phyloP scores from a whole-genome alignment of 2,797 vertebrate genomes.

The Gymnoscopelus braueri region DNA sequence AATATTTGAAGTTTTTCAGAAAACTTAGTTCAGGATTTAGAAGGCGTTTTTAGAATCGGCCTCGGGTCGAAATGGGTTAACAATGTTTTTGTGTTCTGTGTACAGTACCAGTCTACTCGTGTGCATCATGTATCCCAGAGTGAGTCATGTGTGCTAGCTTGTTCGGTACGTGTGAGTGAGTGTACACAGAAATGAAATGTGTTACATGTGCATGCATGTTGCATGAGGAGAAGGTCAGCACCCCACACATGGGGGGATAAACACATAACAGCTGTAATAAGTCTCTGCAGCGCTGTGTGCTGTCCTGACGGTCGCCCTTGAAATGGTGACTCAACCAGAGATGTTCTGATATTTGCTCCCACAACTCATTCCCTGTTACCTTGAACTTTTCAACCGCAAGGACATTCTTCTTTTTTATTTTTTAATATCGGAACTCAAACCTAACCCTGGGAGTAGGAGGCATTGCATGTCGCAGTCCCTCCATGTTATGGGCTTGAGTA shows the following conservation, averaged over 20 bases:
- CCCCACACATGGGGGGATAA: conserved; percentile 49
- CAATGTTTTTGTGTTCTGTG: not conserved
- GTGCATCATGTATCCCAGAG: too few species aligned
- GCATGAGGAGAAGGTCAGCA: conserved; percentile 47
- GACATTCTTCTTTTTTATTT: not conserved
- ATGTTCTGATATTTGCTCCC: conserved; percentile 46
- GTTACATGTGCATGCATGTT: not conserved
- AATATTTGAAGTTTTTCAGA: too few species aligned
- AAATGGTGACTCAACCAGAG: conserved; percentile 55
- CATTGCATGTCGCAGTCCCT: conserved; percentile 11
- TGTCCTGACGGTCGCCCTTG: conserved; percentile 64
- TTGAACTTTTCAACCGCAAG: conserved; percentile 60
- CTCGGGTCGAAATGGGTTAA: not conserved
- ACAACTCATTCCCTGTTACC: conserved; percentile 51
- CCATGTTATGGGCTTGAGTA: conserved; percentile 36
- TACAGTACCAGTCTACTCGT: too few species aligned
- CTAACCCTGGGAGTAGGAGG: conserved; percentile 35
- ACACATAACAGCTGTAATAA: conserved; percentile 63
- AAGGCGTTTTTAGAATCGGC: too few species aligned
- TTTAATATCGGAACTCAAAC: conserved; percentile 28
- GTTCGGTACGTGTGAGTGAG: conserved; percentile 1
- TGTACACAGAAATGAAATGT: not conserved
- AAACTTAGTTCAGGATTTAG: too few species aligned
- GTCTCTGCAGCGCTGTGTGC: conserved; percentile 52
- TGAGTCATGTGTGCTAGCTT: too few species aligned